phyloP scores from a whole-genome alignment of 2,888 invertebrate genomes.

The Cyrtodaria siliqua region DNA sequence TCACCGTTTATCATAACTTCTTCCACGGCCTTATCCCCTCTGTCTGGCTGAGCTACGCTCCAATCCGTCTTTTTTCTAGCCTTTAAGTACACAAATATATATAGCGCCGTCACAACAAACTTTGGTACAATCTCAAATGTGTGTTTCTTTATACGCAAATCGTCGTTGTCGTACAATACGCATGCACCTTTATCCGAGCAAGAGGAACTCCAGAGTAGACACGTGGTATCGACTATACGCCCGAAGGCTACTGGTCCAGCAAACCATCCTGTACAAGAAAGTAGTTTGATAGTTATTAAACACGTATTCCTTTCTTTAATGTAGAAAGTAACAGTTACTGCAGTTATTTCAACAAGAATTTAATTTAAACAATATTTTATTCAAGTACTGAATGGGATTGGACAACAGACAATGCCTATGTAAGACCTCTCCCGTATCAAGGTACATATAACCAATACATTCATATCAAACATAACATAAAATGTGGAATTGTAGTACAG shows the following conservation, averaged over 20 bases:
- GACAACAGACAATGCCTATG: too few species aligned
- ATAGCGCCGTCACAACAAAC: slow-evolving; percentile 23
- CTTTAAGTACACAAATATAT: slow-evolving; percentile 41
- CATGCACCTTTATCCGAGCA: slow-evolving; percentile 72
- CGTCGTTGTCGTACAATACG: slow-evolving; percentile 69
- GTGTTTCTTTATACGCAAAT: slow-evolving; percentile 61
- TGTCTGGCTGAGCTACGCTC: slow-evolving; percentile 40
- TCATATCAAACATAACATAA: too few species aligned
- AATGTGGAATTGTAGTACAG: too few species aligned
- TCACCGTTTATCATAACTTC: slow-evolving; percentile 23
- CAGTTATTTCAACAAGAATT: too few species aligned
- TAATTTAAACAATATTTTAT: too few species aligned
- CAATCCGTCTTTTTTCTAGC: slow-evolving; percentile 60
- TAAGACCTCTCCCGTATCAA: too few species aligned
- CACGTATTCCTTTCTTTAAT: too few species aligned
- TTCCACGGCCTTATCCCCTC: slow-evolving; percentile 4
- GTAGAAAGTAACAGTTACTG: too few species aligned
- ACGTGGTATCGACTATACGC: slow-evolving; percentile 69
- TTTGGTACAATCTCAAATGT: slow-evolving; percentile 48
- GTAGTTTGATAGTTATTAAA: background rate
- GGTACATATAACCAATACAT: too few species aligned
- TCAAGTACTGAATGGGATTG: too few species aligned
- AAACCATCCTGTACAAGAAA: slow-evolving; percentile 69
- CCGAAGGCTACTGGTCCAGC: slow-evolving; percentile 74
- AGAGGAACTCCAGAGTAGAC: slow-evolving; percentile 68